These are phyloP conservation scores for Myotis davidii DNA, from an alignment of 2,113 vertebrate genomes.

Conservation along the genomic window DNA sequence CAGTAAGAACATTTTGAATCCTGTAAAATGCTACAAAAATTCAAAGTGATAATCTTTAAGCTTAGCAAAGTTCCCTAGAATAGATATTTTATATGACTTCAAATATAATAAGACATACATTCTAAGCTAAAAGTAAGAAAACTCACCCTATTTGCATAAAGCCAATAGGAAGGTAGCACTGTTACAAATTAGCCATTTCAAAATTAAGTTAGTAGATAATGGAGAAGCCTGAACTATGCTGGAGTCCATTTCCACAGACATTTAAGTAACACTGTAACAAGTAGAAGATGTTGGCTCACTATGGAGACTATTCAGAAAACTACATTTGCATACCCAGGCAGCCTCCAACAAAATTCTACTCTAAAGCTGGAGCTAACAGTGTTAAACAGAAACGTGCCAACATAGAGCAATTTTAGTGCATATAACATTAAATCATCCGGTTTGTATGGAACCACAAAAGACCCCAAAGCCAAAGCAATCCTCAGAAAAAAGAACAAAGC, in stretches of 20 bases:
- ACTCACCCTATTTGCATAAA: constrained; percentile 10
- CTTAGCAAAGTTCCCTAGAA: not conserved
- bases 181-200: not conserved
- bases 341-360: constrained; percentile 35
- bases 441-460: too few species aligned
- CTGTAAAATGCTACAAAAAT: constrained; percentile 27
- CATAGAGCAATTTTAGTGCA: not conserved
- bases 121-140: constrained; percentile 8
- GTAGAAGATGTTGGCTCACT: not conserved
- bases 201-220: constrained; percentile 1
- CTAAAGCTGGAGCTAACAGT: not conserved
- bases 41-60: not conserved
- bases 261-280: not conserved
- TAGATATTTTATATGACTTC: not conserved
- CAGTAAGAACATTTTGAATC: not conserved
- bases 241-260: not conserved
- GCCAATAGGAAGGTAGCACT: not conserved
- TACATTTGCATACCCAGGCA: not conserved
- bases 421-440: not conserved
- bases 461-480: too few species aligned
- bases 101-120: constrained; percentile 20
- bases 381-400: not conserved
- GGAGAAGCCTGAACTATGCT: not conserved
- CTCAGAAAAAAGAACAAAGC: not conserved
- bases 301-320: constrained; percentile 26